Evolutionary conservation across 2,113 vertebrate genomes (phyloP).

Genomic region (Sminthopsis crassicaudata): DNA sequence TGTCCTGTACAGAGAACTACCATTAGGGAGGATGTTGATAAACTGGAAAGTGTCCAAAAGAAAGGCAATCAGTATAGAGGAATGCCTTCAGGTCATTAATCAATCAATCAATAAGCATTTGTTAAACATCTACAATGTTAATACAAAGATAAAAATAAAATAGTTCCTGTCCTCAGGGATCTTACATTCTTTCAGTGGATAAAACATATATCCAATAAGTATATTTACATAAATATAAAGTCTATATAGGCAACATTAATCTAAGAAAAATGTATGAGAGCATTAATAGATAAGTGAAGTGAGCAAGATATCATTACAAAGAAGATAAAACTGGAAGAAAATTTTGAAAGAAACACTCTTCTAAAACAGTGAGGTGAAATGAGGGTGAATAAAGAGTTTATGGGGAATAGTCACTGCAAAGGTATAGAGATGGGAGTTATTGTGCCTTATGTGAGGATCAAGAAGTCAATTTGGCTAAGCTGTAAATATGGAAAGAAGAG

Average conservation of each 20-base stretch:
- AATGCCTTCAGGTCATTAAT: not conserved
- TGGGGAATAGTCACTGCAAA: not conserved
- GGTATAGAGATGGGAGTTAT: not conserved
- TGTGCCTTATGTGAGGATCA: not conserved
- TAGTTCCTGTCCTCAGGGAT: not conserved
- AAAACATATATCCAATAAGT: not conserved
- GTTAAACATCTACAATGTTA: not conserved
- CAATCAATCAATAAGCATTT: not conserved
- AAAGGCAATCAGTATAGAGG: not conserved
- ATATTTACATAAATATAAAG: not conserved
- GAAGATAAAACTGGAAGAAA: not conserved
- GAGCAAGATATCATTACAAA: not conserved
- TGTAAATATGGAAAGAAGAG: not conserved
- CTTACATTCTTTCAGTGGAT: not conserved
- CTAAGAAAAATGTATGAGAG: not conserved
- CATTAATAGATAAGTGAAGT: not conserved
- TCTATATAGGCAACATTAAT: not conserved
- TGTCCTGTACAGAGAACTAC: not conserved
- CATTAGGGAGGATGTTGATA: not conserved
- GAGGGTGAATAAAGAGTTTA: not conserved
- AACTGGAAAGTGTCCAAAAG: not conserved
- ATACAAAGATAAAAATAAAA: not conserved
- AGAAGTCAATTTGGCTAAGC: not conserved
- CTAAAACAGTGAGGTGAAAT: not conserved
- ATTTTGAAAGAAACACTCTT: not conserved